These are phyloP conservation scores for Pycnonotus jocosus DNA, from an alignment of 2,113 vertebrate genomes.

Conservation along the genomic window DNA sequence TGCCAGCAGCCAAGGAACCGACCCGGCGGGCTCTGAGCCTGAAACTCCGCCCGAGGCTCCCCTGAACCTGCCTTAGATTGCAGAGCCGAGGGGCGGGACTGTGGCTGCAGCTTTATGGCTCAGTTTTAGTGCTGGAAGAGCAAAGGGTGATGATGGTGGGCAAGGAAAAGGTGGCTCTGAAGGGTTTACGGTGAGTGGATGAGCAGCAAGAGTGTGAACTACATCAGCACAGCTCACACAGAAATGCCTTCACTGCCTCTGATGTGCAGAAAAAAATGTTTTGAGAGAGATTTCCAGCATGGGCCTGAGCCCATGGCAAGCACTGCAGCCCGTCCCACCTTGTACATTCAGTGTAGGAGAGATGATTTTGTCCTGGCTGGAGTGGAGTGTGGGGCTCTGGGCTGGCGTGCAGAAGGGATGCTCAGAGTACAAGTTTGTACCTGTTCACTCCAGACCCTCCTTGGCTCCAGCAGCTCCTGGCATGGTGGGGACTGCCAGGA, in stretches of 20 bases:
- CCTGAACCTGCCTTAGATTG: neutral
- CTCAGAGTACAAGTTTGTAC: neutral
- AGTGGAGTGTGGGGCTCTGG: neutral
- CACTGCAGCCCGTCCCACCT: accelerated
- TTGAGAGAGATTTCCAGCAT: neutral
- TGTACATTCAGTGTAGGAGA: neutral
- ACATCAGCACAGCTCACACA: neutral
- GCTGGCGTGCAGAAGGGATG: accelerated
- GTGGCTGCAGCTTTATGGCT: accelerated
- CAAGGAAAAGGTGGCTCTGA: neutral
- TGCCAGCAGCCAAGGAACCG: accelerated
- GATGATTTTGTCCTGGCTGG: neutral
- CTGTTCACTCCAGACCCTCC: neutral
- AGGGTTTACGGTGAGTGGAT: neutral
- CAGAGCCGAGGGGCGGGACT: accelerated
- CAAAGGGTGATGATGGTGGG: neutral
- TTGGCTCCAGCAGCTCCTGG: neutral
- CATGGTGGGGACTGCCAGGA: neutral
- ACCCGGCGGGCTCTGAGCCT: accelerated
- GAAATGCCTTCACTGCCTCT: neutral
- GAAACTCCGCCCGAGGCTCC: accelerated
- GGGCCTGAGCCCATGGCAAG: neutral
- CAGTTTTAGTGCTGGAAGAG: neutral
- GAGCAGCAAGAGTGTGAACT: neutral
- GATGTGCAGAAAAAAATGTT: neutral